Base-by-base conservation (phyloP, 2,888 invertebrate genomes). In the Dolichopus griseipennis region DNA sequence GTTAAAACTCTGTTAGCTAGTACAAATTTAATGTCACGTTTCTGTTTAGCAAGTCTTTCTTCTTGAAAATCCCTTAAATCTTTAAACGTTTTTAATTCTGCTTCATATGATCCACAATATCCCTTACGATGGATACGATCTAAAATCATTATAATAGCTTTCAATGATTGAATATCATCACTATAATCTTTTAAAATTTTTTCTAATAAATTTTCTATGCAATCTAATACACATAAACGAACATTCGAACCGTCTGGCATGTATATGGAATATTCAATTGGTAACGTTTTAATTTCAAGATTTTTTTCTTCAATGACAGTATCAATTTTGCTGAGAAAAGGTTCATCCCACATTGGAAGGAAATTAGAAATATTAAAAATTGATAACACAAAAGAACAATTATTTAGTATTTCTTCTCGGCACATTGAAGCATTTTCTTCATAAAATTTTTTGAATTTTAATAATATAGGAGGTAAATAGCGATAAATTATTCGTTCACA, bases 151-250 rank as follows among this genome's bases (percentile, higher is more conserved):
- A 71, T 82, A 79, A 83, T 80, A 74, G 76, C 77, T 70, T 85
- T 85, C 64, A 93, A 84, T 71, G 90, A 88, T 74, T 90, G 88
- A 0, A 91, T 93, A 75, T 95, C 92, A 75, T 94, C 93, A 72
- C 91, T 90, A 70, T 87, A 85, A 67, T 85, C 84, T 9, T 82
- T 78, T 68, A 92, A 79, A 79, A 94, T 83, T 74, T 86, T 85
- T 66, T 82, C 84, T 78, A 90, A 89, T 12, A 92, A 82, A 3
- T 83, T 81, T 65, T 86, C 83, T 75, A 92, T 82, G 1, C 87
- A 79, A 33, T 85, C 81, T 0, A 86, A 85, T 1, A 93, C 78
- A 2, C 83, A 83, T 71, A 83, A 83, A 64, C 92, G 85, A 18
- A 91, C 84, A 76, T 93, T 92, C 68, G 84, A 81, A 0, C 91